These are phyloP conservation scores for Hypsopygia costalis DNA, from an alignment of 2,888 invertebrate species.

Conservation along the genomic window DNA sequence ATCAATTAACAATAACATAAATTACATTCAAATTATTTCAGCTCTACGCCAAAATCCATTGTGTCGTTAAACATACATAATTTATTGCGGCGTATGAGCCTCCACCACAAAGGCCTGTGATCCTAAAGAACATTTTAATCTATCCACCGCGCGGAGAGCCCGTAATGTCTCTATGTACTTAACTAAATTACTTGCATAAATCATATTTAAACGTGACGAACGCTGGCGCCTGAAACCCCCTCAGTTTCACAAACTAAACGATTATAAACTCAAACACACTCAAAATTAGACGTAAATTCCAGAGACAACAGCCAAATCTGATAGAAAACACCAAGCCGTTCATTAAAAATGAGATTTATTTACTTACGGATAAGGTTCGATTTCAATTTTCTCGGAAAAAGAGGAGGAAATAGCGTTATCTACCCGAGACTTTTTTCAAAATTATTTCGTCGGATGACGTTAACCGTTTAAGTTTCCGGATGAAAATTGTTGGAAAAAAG, in stretches of 20 bases:
- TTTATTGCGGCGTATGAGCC: slow-evolving; percentile 34
- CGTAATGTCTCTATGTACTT: slow-evolving; percentile 75
- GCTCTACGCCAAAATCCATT: slow-evolving; percentile 16
- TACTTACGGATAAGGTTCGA: slow-evolving; percentile 29
- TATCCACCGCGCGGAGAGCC: slow-evolving; percentile 51
- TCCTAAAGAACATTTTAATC: slow-evolving; percentile 66
- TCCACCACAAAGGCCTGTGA: slow-evolving; percentile 46
- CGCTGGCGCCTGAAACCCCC: slow-evolving; percentile 39
- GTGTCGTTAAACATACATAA: slow-evolving; percentile 34
- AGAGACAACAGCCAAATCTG: slow-evolving; percentile 1
- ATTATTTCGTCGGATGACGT: slow-evolving; percentile 38
- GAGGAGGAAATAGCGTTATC: slow-evolving; percentile 35
- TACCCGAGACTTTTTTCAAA: slow-evolving; percentile 39
- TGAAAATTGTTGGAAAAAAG: slow-evolving; percentile 24
- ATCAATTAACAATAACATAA: slow-evolving; percentile 18
- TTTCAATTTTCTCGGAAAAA: slow-evolving; percentile 23
- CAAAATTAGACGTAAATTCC: slow-evolving; percentile 32
- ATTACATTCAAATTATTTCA: slow-evolving; percentile 18
- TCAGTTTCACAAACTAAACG: slow-evolving; percentile 21
- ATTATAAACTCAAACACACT: slow-evolving; percentile 34
- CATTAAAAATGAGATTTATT: slow-evolving; percentile 34
- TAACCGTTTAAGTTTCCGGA: slow-evolving; percentile 26
- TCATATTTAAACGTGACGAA: slow-evolving; percentile 78
- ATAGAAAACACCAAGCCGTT: slow-evolving; percentile 9
- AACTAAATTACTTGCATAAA: slow-evolving; percentile 79